Conservation (phyloP, 2,888 invertebrate genomes). For the Drosophila niveifrons region DNA sequence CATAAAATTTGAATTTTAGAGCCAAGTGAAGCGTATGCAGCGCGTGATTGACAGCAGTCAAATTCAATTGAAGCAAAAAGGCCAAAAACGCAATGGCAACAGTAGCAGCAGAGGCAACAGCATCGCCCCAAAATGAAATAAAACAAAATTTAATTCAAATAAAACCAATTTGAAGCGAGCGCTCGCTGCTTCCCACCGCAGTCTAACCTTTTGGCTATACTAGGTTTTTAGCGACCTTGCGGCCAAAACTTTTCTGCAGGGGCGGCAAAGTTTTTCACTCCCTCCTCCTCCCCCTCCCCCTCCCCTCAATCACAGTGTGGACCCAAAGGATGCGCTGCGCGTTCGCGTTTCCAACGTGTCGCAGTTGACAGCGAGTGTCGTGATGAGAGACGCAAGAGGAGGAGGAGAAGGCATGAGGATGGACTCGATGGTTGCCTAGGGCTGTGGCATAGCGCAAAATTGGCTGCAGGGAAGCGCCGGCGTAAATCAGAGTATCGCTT, state of each 20-base stretch:
- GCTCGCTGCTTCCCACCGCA: slow-evolving; percentile 15
- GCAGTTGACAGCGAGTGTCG: slow-evolving; percentile 37
- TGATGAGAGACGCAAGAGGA: neutral
- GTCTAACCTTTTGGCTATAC: slow-evolving; percentile 55
- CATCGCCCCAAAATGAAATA: slow-evolving; percentile 62
- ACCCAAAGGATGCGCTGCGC: slow-evolving; percentile 41
- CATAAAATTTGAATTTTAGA: slow-evolving; percentile 81
- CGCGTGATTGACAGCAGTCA: slow-evolving; percentile 80
- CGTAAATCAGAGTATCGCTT: slow-evolving; percentile 60
- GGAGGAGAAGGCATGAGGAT: neutral
- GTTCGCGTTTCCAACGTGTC: slow-evolving; percentile 53
- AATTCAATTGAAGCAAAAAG: slow-evolving; percentile 76
- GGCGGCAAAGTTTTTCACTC: slow-evolving; percentile 56
- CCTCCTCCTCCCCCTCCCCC: neutral
- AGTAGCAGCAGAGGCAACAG: neutral
- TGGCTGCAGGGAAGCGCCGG: slow-evolving; percentile 40
- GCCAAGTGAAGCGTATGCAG: slow-evolving; percentile 78
- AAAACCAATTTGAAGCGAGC: slow-evolving; percentile 70
- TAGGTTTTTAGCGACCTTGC: slow-evolving; percentile 67
- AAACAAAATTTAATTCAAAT: slow-evolving; percentile 80
- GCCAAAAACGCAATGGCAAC: slow-evolving; percentile 40
- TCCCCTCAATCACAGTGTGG: neutral
- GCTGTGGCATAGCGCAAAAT: slow-evolving; percentile 57
- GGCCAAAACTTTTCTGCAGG: slow-evolving; percentile 66
- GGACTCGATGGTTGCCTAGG: slow-evolving; percentile 18